Evolutionary conservation across 2,888 invertebrate genomes (phyloP), one percentile per base, ranked within the genome.

Genomic region (Notodonta dromedarius): DNA sequence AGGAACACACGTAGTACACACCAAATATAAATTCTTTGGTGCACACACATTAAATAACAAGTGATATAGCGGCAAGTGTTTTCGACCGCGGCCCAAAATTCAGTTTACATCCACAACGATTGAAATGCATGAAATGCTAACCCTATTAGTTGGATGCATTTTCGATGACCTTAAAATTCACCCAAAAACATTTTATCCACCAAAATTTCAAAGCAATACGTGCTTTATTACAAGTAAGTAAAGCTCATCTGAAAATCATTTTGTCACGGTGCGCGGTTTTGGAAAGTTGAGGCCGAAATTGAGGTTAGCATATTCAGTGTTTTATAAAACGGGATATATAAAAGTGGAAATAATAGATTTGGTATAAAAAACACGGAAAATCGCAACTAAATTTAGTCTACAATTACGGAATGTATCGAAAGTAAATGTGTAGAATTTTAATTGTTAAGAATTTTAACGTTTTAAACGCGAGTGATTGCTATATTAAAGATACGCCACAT

Each of bases 41-140:
- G 24, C 24, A 2, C 24, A n/a, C n/a, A 46, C 13, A 14, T 2
- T 12, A 50, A 50, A 50, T 16, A 50, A 8, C 5, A 14, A n/a
- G 7, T 4, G 8, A 51, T 8, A 16, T 0, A 51, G 4, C 11
- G 11, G 24, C 9, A 24, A 53, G 32, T 24, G 6, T 40, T 40
- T 40, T 55, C 14, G 8, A 24, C 14, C 14, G 40, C 6, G 2
- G 24, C 39, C 12, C 44, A 35, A 61, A 61, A 13, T 54, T 60
- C 9, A 44, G 60, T 64, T 59, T 48, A 44, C 40, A 4, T 61
- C 32, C n/a, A 46, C 16, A 51, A 48, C 42, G 40, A 84, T 86
- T 85, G 81, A 87, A 86, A 88, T 88, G 78, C 83, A 88, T 82
- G 81, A 81, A 87, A 86, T 83, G 79, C 80, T 84, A 85, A 86